A percentile compares a stretch with the other conserved stretches of the same genome.
phyloP scores from a whole-genome alignment of 2,797 vertebrate species.

The Trichosurus vulpecula region DNA sequence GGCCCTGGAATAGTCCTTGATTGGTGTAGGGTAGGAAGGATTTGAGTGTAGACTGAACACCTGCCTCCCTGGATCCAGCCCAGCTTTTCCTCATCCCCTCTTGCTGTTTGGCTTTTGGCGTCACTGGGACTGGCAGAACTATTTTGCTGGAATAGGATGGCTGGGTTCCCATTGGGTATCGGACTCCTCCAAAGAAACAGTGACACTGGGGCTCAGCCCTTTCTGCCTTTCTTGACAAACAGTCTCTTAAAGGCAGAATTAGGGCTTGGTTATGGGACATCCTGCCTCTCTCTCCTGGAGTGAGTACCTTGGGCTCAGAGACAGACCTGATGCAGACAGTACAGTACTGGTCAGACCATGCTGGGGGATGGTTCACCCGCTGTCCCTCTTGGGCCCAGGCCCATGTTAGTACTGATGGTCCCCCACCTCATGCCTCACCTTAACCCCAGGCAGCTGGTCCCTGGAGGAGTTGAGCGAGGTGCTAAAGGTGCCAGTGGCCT shows the following conservation, averaged over 20 bases:
- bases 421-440: not conserved
- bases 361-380: not conserved
- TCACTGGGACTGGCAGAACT: not conserved
- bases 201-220: not conserved
- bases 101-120: not conserved
- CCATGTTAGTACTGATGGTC: not conserved
- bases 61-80: not conserved
- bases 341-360: not conserved
- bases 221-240: not conserved
- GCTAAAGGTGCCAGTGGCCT: conserved; percentile 91
- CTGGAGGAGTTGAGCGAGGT: conserved; percentile 92
- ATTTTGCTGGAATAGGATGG: not conserved
- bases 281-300: not conserved
- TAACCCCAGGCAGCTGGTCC: conserved; percentile 89
- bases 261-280: not conserved
- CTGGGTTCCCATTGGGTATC: accelerated
- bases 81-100: not conserved
- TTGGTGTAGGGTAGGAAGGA: no score
- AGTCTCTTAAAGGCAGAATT: not conserved
- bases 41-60: not conserved
- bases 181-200: not conserved
- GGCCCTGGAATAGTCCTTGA: not conserved
- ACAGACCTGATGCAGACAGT: not conserved
- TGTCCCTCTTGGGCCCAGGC: not conserved
- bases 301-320: not conserved